Base-by-base conservation (phyloP, 2,113 vertebrate genomes). In the Motacilla alba region DNA sequence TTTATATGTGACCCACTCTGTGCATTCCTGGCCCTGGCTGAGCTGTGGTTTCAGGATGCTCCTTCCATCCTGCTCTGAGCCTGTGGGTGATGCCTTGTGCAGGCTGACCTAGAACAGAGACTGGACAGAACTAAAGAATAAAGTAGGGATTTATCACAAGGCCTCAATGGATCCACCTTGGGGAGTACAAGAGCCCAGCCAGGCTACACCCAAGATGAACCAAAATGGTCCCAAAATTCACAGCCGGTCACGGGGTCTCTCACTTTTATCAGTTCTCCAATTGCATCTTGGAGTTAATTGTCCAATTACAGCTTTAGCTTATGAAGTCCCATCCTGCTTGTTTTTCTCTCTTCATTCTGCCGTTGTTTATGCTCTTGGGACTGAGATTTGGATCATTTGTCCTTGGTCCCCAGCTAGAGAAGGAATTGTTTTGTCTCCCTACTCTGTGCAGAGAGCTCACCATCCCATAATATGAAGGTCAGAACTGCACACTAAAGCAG, bases 21-120 rank as follows among this genome's bases (percentile, higher is more conserved):
- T 3, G 2, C 2, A 0, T 60, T 24, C 59, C 39, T 24, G 69
- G 35, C 6, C 2, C 1, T 0, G 0, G 11, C 27, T 60, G 53
- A 80, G 64, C 18, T 3, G 27, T 35, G 33, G 2, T 68, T 50
- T 35, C 43, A 15, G 75, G 70, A 14, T 33, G 74, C 20, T 78
- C 43, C n/a, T 21, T 39, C 56, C 75, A 7, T 28, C 39, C 62
- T 27, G 30, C 26, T n/a, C 39, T 2, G 50, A 43, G 33, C 33
- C 43, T 12, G 7, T 15, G 21, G 11, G 35, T 28, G 24, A 60
- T 60, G 59, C 59, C 24, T 39, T 39, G 24, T 6, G 24, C 18
- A 39, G 35, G 16, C 59, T 60, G 59, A 28, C 24, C 26, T 28
- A 13, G 59, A 39, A 8, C 24, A 19, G 59, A 39, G 59, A 1